Evolutionary conservation across 2,888 invertebrate genomes (phyloP).

Genomic region (Diachrysia chrysitis): DNA sequence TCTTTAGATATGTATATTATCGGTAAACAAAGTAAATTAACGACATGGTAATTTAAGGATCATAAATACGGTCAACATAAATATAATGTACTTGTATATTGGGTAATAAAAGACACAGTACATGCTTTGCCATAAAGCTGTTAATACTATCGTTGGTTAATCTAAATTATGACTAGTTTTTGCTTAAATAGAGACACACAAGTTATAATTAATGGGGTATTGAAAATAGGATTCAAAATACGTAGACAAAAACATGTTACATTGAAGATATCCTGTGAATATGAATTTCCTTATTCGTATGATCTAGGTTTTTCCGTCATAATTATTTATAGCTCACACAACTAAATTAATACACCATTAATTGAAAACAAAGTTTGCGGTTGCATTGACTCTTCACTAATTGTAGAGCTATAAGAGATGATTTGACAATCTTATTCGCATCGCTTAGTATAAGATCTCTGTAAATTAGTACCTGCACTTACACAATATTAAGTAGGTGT

Average conservation of each 20-base stretch:
- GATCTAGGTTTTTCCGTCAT: conserved; percentile 32
- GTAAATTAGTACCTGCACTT: conserved; percentile 41
- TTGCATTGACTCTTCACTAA: conserved; percentile 22
- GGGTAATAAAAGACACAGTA: background rate
- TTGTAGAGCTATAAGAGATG: conserved; percentile 20
- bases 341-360: conserved; percentile 29
- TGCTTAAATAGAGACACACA: background rate
- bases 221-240: conserved; percentile 1
- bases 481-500: conserved; percentile 64
- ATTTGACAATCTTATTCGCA: conserved; percentile 20
- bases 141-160: background rate
- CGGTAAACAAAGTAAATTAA: conserved; percentile 14
- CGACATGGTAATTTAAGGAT: conserved; percentile 1
- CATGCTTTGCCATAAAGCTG: background rate
- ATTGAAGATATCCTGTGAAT: conserved; percentile 25
- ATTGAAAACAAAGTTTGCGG: conserved; percentile 22
- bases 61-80: background rate
- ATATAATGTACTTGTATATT: background rate
- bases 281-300: conserved; percentile 45
- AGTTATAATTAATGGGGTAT: background rate
- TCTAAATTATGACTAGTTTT: background rate
- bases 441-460: conserved; percentile 42
- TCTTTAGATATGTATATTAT: conserved; percentile 12
- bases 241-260: conserved; percentile 1
- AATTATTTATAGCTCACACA: conserved; percentile 29